Evolutionary conservation across 2,888 invertebrate genomes (phyloP), one percentile per base, ranked within the genome.

Genomic region (Metacarcinus magister): DNA sequence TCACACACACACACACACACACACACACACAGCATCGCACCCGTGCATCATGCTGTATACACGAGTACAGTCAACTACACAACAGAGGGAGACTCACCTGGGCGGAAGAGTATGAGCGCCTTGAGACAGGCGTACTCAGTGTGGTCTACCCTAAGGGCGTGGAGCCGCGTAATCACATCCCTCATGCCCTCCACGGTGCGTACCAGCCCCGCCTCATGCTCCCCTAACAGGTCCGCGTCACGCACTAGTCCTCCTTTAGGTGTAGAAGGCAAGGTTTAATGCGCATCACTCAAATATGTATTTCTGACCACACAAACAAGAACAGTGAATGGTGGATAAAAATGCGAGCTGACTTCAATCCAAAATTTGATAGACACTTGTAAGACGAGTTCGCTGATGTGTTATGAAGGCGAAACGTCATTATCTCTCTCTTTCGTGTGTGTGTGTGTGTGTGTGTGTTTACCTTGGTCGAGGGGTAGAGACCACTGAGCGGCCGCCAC

Each of bases 91-190:
- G 48, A 97, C 97, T 97, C 98, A 99, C 99, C 99, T 97, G 98
- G 98, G 97, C 98, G 98, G 97, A 99, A 99, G 7, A 99, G 98
- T 7, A 99, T 98, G 16, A 98, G 98, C 0, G 98, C 98, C 97
- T 99, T 99, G n/a, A 99, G 98, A 97, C 98, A 99, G 82, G 99
- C 98, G 97, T 98, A 98, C 97, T 99, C 99, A 0, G 98, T 98
- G 97, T 98, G 98, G 97, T 99, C 99, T 32, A 99, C 98, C 97
- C 98, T 98, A 95, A 98, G 98, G 13, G 98, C 97, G 10, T 98
- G 98, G 97, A 99, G 98, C 97, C 98, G 98, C 54, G 98, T 98
- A 95, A 98, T 98, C 0, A 98, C 98, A 97, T 98, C 98, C 89
- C 98, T 98, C 96, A 99, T 97, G 97, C 98, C 97, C 97, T 98